phyloP scores from a whole-genome alignment of 2,113 vertebrate genomes.

The Vidua chalybeata region DNA sequence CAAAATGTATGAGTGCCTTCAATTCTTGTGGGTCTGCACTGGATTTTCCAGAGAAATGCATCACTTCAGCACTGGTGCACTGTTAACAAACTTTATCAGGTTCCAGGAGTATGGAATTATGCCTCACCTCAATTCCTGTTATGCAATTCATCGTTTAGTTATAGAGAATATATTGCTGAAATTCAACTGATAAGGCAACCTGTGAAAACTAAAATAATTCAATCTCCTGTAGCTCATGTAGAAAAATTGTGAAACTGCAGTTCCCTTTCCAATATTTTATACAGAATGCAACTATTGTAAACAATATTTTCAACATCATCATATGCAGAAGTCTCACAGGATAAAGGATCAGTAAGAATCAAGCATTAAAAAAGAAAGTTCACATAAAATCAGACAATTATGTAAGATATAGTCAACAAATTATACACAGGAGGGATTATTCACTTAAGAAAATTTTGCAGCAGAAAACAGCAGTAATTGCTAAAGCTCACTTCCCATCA shows the following conservation, averaged over 20 bases:
- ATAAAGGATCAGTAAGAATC: background rate
- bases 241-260: slow-evolving; percentile 27
- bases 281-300: background rate
- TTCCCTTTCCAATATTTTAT: slow-evolving; percentile 13
- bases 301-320: background rate
- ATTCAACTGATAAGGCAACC: slow-evolving; percentile 20
- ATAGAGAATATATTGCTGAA: background rate
- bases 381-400: background rate
- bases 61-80: background rate
- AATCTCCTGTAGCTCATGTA: background rate
- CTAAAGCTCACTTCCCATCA: background rate
- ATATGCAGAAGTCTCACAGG: background rate
- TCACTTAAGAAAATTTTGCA: background rate
- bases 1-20: slow-evolving; percentile 35
- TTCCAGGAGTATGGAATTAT: background rate
- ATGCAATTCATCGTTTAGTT: background rate
- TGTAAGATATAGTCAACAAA: background rate
- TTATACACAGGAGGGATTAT: background rate
- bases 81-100: slow-evolving; percentile 19
- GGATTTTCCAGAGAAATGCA: slow-evolving; percentile 51
- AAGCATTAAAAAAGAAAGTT: background rate
- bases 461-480: background rate
- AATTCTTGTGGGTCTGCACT: background rate
- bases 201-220: slow-evolving; percentile 38
- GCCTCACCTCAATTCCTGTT: background rate